Conservation (phyloP, 2,113 vertebrate genomes). For the Mormyrus lacerda region DNA sequence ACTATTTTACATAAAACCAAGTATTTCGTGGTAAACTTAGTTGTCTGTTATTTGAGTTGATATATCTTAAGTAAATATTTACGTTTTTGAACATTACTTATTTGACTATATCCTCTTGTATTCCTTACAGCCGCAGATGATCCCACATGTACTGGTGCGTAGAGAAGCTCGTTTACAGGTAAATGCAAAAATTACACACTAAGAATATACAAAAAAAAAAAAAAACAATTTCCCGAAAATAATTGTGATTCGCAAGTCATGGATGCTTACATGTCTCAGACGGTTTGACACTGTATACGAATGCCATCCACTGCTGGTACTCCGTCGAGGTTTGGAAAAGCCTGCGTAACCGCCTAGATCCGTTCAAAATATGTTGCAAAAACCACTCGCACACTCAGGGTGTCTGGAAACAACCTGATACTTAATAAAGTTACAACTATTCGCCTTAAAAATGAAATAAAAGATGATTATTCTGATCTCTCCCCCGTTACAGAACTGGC, state of each 20-base stretch:
- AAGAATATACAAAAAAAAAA: background rate
- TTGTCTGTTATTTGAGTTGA: background rate
- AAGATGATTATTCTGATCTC: background rate
- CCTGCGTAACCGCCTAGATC: constrained; percentile 2
- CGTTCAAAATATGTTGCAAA: background rate
- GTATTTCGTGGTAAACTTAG: background rate
- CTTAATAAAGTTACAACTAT: background rate
- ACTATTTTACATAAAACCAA: background rate
- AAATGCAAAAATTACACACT: background rate
- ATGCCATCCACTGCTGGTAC: background rate
- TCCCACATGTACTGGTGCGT: background rate
- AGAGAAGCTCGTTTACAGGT: background rate
- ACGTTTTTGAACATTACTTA: background rate
- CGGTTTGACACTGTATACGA: background rate
- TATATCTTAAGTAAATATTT: background rate
- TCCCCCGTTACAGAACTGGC: background rate
- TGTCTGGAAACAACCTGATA: background rate
- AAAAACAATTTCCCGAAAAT: background rate
- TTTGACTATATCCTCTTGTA: background rate
- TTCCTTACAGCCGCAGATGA: background rate
- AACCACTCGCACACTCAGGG: background rate
- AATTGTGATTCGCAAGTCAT: background rate
- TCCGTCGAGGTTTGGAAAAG: background rate
- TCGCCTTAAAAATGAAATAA: background rate
- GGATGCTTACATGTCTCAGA: background rate